phyloP scores from a whole-genome alignment of 2,888 invertebrate genomes.

The Drosophila birchii region DNA sequence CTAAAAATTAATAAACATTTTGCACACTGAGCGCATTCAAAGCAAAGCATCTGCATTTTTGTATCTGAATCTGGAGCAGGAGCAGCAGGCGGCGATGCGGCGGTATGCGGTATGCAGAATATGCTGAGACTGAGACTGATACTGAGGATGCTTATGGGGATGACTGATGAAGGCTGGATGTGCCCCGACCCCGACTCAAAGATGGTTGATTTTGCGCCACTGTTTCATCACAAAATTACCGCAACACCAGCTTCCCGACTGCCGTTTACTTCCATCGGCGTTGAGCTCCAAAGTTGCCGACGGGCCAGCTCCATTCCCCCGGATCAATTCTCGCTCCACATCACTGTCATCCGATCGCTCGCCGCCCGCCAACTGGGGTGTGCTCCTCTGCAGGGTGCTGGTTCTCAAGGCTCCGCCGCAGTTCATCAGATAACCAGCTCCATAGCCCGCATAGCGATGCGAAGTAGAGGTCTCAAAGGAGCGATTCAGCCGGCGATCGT shows the following conservation, averaged over 20 bases:
- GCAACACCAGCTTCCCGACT: slow-evolving; percentile 89
- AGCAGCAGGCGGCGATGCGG: slow-evolving; percentile 56
- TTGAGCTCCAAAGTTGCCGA: slow-evolving; percentile 57
- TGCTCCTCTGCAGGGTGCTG: slow-evolving; percentile 83
- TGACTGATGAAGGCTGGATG: slow-evolving; percentile 39
- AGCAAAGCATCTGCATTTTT: slow-evolving; percentile 54
- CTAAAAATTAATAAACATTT: slow-evolving; percentile 46
- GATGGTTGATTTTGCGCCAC: slow-evolving; percentile 91
- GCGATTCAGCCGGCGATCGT: slow-evolving; percentile 84
- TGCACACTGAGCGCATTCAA: slow-evolving; percentile 63
- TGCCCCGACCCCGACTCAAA: slow-evolving; percentile 84
- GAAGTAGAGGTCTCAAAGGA: slow-evolving; percentile 84
- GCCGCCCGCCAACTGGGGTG: slow-evolving; percentile 81
- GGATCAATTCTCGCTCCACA: slow-evolving; percentile 59
- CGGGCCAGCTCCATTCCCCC: slow-evolving; percentile 40
- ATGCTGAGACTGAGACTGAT: slow-evolving; percentile 2
- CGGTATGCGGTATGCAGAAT: slow-evolving; percentile 45
- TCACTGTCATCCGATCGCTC: slow-evolving; percentile 74
- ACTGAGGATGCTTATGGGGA: slow-evolving; percentile 44
- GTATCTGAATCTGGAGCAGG: slow-evolving; percentile 32
- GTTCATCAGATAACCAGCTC: slow-evolving; percentile 79
- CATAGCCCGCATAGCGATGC: slow-evolving; percentile 80
- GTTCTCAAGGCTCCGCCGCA: slow-evolving; percentile 75
- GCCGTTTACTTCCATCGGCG: slow-evolving; percentile 75
- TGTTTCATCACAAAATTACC: slow-evolving; percentile 91